Conservation (phyloP, 2,113 vertebrate genomes). For the Mugil cephalus region DNA sequence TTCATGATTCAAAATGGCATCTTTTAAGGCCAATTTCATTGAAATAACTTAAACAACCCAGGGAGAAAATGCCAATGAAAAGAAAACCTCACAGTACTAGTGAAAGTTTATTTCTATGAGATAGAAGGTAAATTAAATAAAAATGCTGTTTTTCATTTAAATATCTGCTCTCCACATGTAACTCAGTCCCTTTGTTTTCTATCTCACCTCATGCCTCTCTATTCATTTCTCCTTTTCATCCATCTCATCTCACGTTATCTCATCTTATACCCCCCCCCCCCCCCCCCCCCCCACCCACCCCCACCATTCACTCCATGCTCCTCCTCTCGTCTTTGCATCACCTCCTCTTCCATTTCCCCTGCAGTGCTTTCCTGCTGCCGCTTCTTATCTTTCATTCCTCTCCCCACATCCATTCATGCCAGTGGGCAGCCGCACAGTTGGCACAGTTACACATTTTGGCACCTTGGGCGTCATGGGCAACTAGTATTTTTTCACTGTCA, state of each 20-base stretch:
- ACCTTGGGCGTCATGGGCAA: conserved; percentile 35
- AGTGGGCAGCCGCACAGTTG: conserved; percentile 34
- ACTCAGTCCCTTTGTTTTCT: conserved; percentile 11
- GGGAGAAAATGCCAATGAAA: background rate
- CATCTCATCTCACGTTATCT: conserved; percentile 45
- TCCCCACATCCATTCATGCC: conserved; percentile 31
- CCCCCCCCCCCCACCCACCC: background rate
- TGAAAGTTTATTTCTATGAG: background rate
- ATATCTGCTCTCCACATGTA: conserved; percentile 1
- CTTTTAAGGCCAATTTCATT: conserved; percentile 4
- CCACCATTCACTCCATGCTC: background rate
- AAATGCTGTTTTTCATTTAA: background rate
- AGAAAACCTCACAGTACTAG: background rate
- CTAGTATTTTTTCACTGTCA: conserved; percentile 54
- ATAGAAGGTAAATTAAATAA: too few relatives aligned
- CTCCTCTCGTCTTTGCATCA: conserved; percentile 21
- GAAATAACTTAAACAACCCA: background rate
- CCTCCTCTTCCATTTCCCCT: conserved; percentile 32
- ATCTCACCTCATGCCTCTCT: conserved; percentile 27
- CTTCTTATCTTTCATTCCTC: conserved; percentile 37
- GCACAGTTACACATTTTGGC: conserved; percentile 37
- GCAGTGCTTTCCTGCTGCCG: conserved; percentile 23
- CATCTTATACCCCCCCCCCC: background rate
- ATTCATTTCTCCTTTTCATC: conserved; percentile 39
- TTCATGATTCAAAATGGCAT: conserved; percentile 1